phyloP scores from a whole-genome alignment of 2,113 vertebrate genomes.

The Tragelaphus strepsiceros region DNA sequence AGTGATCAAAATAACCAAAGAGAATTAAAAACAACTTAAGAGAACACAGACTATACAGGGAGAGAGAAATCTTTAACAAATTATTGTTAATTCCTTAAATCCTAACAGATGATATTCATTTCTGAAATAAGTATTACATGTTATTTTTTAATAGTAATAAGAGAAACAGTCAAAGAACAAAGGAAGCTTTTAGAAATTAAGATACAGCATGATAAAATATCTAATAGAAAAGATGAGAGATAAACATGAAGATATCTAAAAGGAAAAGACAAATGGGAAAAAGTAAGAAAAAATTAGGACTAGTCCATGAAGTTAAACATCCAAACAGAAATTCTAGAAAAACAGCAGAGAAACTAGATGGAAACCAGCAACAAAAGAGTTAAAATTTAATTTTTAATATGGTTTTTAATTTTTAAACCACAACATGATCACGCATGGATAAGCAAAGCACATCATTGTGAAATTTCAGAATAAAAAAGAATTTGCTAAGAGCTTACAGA shows the following conservation, averaged over 20 bases:
- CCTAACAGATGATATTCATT: neutral
- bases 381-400: neutral
- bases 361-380: neutral
- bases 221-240: neutral
- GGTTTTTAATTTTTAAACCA: neutral
- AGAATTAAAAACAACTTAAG: neutral
- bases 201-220: neutral
- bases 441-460: neutral
- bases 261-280: neutral
- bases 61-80: neutral
- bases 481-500: neutral
- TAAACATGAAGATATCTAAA: neutral
- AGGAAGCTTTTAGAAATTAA: neutral
- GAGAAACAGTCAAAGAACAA: neutral
- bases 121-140: neutral
- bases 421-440: neutral
- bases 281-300: neutral
- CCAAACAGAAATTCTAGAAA: slow-evolving; percentile 3
- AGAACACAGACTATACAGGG: neutral
- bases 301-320: neutral
- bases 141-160: neutral
- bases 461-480: neutral
- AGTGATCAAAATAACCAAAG: neutral
- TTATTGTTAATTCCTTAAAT: neutral
- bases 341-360: neutral